Base-by-base conservation (phyloP, 2,113 vertebrate species). In the Condylura cristata region DNA sequence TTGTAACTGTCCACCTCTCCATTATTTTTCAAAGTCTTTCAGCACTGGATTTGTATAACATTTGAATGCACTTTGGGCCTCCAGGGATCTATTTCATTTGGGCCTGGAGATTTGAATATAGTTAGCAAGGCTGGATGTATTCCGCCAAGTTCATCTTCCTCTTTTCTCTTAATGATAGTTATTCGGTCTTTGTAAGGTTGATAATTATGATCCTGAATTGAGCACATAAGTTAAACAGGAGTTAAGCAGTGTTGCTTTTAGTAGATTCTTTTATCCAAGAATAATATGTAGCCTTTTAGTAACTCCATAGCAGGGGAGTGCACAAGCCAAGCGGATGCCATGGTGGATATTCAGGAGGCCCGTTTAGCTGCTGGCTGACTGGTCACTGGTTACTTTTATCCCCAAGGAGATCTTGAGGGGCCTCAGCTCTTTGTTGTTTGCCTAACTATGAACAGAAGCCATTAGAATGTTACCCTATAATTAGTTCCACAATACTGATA, bases 251-350 rank as follows among this genome's bases (percentile, higher is more conserved):
- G 37, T 37, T 79, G 44, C n/a, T 92, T 66, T 86, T 30, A 37
- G 34, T 46, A 58, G 60, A 93, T 37, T 68, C 39, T 78, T 97
- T 83, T 58, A 22, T 48, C 22, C 63, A 83, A 58, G 18, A 90
- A 65, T 75, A 63, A 30, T 60, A 93, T 87, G 75, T 86, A 87
- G 81, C 53, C 34, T 95, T 20, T 58, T 48, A 24, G 46, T 26
- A 85, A 51, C 28, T 1, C 26, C 53, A 30, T 56, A 39, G 41
- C 53, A 63, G 8, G 12, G 10, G 68, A 70, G 71, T 6, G 76
- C 74, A 48, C 10, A 37, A 3, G 8, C 26, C 10, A 14, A 66
- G 39, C 4, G 63, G 32, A 66, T 12, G 26, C 37, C n/a, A 13
- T 32, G 48, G 7, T 26, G 18, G 30, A 79, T 17, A 1, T 41